A percentile compares a stretch with the other conserved stretches of the same genome.
Conservation (phyloP, 1,140 invertebrate species). For the Procambarus virginalis region DNA sequence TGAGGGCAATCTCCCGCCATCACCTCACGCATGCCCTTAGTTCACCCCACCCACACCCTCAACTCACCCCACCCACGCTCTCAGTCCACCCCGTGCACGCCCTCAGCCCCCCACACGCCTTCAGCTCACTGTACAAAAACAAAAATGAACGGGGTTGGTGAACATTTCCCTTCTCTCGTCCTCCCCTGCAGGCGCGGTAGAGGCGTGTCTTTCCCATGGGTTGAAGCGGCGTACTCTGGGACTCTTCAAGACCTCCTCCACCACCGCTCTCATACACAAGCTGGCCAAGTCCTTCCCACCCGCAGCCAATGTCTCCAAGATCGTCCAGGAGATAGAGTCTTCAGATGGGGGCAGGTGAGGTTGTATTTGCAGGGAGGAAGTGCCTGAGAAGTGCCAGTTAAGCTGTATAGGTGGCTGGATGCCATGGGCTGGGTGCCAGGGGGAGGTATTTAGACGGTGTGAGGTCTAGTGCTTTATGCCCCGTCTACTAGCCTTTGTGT, state of each 20-base stretch:
- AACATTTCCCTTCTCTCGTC: too few relatives aligned
- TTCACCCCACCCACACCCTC: too few relatives aligned
- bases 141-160: too few relatives aligned
- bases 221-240: conserved; percentile 84
- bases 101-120: too few relatives aligned
- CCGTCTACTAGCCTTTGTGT: too few relatives aligned
- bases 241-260: conserved; percentile 92
- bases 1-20: too few relatives aligned
- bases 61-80: too few relatives aligned
- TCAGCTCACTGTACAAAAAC: too few relatives aligned
- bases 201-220: conserved; percentile 91
- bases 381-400: neutral
- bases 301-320: conserved; percentile 84
- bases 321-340: conserved; percentile 81
- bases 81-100: too few relatives aligned
- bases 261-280: conserved; percentile 92
- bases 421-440: neutral
- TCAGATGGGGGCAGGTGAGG: conserved; percentile 77
- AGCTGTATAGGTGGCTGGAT: neutral
- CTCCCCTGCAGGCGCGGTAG: conserved; percentile 82
- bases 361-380: too few relatives aligned
- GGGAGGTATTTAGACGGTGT: neutral
- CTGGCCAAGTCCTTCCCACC: conserved; percentile 85
- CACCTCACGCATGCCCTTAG: too few relatives aligned
- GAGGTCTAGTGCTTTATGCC: too few relatives aligned